A percentile compares a stretch with the other conserved stretches of the same genome.
These are phyloP conservation scores for Hypocryptadius cinnamomeus DNA, from an alignment of 2,113 vertebrate species.

Conservation along the genomic window DNA sequence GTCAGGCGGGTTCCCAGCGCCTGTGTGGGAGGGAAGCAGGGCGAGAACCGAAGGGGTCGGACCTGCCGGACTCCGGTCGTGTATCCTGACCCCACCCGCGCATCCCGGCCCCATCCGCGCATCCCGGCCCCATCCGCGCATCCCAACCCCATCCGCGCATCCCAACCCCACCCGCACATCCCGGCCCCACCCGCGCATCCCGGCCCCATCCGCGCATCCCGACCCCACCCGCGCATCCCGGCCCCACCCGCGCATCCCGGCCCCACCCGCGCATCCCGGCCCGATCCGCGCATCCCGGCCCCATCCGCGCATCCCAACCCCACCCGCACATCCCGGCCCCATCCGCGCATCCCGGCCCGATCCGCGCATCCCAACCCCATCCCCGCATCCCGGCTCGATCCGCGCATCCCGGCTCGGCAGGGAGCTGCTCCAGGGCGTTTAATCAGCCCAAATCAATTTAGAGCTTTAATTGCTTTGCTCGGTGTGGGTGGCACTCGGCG, in stretches of 20 bases:
- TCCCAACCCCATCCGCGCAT: background rate
- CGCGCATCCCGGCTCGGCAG: background rate
- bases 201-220: background rate
- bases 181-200: fast-evolving
- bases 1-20: background rate
- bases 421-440: background rate
- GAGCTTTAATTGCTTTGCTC: background rate
- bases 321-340: background rate
- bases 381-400: background rate
- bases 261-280: background rate
- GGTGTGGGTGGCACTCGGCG: background rate
- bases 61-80: background rate
- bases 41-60: background rate
- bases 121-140: background rate
- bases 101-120: background rate
- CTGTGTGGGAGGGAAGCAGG: background rate
- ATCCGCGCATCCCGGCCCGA: background rate
- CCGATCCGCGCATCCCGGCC: background rate
- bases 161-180: background rate
- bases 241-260: background rate
- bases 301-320: background rate
- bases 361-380: background rate
- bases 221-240: fast-evolving
- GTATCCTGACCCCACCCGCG: background rate
- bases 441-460: background rate